phyloP scores from a whole-genome alignment of 2,888 invertebrate genomes.

The Chrysodeixis includens region DNA sequence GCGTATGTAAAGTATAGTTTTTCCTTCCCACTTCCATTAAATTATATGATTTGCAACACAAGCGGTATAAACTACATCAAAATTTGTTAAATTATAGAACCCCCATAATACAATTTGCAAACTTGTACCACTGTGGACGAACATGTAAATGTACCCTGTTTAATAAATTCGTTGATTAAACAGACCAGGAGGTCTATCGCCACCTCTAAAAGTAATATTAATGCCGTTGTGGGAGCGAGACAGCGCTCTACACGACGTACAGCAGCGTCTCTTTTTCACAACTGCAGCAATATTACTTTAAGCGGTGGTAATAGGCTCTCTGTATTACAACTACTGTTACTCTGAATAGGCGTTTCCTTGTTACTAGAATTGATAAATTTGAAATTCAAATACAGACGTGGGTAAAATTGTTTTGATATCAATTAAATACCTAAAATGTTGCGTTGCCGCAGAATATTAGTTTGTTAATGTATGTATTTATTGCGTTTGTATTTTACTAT shows the following conservation, averaged over 20 bases:
- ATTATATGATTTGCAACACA: too few species aligned
- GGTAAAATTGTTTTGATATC: background rate
- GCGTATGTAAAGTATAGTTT: too few species aligned
- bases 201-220: too few species aligned
- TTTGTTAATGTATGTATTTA: background rate
- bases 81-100: background rate
- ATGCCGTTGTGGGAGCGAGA: too few species aligned
- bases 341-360: conserved; percentile 5
- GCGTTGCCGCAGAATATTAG: background rate
- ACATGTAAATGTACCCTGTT: conserved; percentile 4
- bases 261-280: too few species aligned
- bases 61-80: background rate
- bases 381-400: conserved; percentile 19
- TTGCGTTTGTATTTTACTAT: too few species aligned
- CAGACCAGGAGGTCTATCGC: too few species aligned
- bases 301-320: too few species aligned
- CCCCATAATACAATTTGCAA: background rate
- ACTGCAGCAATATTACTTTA: too few species aligned
- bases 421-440: background rate
- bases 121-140: background rate
- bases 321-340: conserved; percentile 17
- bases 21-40: too few species aligned
- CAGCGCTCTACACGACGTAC: too few species aligned
- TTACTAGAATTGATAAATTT: conserved; percentile 19
- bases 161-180: conserved; percentile 12